Base-by-base conservation (phyloP, 2,888 invertebrate genomes). In the Hydropsyche betteni region DNA sequence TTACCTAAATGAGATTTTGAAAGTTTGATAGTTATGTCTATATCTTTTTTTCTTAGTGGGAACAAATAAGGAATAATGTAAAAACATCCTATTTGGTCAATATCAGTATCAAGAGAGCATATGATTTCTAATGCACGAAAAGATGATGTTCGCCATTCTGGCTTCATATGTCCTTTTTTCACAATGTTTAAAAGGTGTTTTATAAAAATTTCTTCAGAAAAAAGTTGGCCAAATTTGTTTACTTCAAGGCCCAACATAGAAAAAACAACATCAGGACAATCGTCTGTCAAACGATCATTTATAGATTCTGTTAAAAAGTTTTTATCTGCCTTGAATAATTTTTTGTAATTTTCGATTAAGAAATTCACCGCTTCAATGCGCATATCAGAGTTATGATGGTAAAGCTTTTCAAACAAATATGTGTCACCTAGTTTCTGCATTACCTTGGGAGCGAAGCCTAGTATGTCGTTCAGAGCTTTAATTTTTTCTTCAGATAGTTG, bases 341-440 rank as follows among this genome's bases (percentile, higher is more conserved):
- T 80, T 8, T 85, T 80, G 80, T 87, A 88, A 78, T 90, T 88
- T 76, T 89, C 86, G 0, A 89, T 84, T 8, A 96, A 84, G 79
- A 89, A 89, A 80, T 90, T 86, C 0, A 95, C 86, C 0, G 94
- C 94, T 81, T 89, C 86, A 2, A 89, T 84, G 79, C 96, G 88
- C 73, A 93, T 86, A 68, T 89, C 84, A 0, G 91, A 83, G 80
- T 90, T 91, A 0, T 91, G 86, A 83, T 96, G 94, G 81, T 94
- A 92, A 0, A 96, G 84, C 80, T 91, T 91, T 81, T 93, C 90
- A 80, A 92, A 90, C 0, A 93, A 85, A 73, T 89, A 86, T 52
- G 85, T 86, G 0, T 86, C 86, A 69, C 87, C 87, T 10, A 88
- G 83, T 82, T 86, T 86, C 77, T 89, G 88, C 0, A 86, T 85